Evolutionary conservation across 2,113 vertebrate genomes (phyloP), one percentile per base, ranked within the genome.

Genomic region (Pelusios castaneus): DNA sequence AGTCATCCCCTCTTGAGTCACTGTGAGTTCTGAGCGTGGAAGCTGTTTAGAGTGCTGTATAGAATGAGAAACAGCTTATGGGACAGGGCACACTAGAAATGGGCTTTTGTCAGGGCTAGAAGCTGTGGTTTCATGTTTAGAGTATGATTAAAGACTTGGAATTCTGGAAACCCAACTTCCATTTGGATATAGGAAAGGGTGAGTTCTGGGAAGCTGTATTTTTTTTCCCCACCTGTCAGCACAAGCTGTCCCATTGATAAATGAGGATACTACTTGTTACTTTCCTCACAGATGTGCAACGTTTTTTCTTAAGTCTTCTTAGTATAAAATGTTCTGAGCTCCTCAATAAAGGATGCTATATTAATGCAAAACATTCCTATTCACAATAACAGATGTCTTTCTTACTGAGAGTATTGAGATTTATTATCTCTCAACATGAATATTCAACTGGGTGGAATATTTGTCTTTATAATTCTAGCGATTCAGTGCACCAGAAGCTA

Each of bases 311-410:
- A 75, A 76, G 45, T 41, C 41, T 6, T 45, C 73, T 29, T 76
- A 27, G 41, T 31, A 27, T 19, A 10, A 76, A 80, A 80, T 17
- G 4, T 52, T 45, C 21, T 1, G 47, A 51, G 58, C 25, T 90
- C 29, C 24, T 45, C 45, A 25, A 14, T 1, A 5, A 29, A 80
- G 5, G 0, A 29, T 14, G 0, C 0, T 19, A 34, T 10, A 47
- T 4, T 47, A 10, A 27, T 5, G 60, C 70, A 49, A 45, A 29
- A 5, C 31, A 43, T 73, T n/a, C 47, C 9, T n/a, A 34, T 34
- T n/a, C n/a, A 4, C 8, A 17, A 13, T 2, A 70, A 4, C 1
- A 31, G 47, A 58, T n/a, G 82, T 76, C 41, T 34, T 91, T 82
- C n/a, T 5, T 10, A 11, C 2, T 29, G 43, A 70, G 56, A 34